Percentiles rank a stretch among this genome's conserved stretches.
Conservation (phyloP, 1,140 invertebrate genomes). For the Drosophila eugracilis region DNA sequence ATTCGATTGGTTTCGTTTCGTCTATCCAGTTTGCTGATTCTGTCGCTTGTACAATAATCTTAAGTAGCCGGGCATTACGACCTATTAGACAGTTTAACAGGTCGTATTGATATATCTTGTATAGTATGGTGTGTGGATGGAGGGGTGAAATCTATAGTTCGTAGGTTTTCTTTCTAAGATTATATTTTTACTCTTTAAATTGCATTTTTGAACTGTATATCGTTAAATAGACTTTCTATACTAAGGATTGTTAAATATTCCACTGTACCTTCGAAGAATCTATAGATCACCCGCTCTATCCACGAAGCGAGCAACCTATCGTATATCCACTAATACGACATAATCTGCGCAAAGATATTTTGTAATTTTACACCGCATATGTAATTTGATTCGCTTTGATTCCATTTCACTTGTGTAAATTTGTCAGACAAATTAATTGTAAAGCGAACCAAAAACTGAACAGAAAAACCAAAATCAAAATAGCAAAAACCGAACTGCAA, state of each 20-base stretch:
- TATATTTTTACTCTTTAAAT: no score
- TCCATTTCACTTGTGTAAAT: constrained; percentile 31
- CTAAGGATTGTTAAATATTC: no score
- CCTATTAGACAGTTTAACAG: constrained; percentile 47
- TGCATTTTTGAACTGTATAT: no score
- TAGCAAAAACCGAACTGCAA: constrained; percentile 41
- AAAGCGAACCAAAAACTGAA: constrained; percentile 61
- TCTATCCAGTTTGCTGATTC: constrained; percentile 39
- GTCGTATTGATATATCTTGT: constrained; percentile 35
- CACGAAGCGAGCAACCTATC: no score
- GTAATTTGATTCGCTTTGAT: constrained; percentile 47
- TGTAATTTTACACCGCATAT: constrained; percentile 56
- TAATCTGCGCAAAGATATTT: constrained; percentile 27
- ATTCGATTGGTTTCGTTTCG: constrained; percentile 32
- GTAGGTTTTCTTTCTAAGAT: no score
- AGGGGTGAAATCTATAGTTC: constrained; percentile 14
- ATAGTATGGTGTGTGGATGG: constrained; percentile 22
- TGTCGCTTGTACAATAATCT: constrained; percentile 75
- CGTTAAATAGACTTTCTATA: no score
- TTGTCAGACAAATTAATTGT: constrained; percentile 44
- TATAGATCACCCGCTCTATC: neutral
- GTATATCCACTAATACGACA: neutral
- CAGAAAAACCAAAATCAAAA: constrained; percentile 62
- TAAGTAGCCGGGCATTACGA: constrained; percentile 60
- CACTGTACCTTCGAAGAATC: neutral